A percentile compares a stretch with the other conserved stretches of the same genome.
These are phyloP conservation scores for Dryadula phaetusa DNA, from an alignment of 2,888 invertebrate species.

Conservation along the genomic window DNA sequence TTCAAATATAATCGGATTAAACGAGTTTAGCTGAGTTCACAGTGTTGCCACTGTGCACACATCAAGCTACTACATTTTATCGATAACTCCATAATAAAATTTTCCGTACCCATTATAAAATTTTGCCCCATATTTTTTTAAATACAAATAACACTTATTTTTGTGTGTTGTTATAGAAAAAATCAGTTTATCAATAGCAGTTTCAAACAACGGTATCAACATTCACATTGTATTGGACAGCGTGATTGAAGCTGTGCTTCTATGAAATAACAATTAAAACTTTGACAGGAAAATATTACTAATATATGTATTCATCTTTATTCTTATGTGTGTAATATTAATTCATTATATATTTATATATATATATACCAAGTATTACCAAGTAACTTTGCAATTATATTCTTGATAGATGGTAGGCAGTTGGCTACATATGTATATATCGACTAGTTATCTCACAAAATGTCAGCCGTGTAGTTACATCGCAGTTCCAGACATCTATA, in stretches of 20 bases:
- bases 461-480: conserved; percentile 11
- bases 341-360: too few species aligned
- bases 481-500: conserved; percentile 34
- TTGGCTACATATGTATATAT: too few species aligned
- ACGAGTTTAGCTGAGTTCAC: conserved; percentile 28
- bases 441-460: conserved; percentile 1
- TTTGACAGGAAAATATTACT: too few species aligned
- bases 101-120: neutral
- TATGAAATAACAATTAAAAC: too few species aligned
- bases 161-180: neutral
- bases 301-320: too few species aligned
- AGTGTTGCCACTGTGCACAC: too few species aligned
- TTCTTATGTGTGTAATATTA: too few species aligned
- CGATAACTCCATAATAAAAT: conserved; percentile 25
- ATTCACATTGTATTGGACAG: neutral
- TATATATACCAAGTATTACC: too few species aligned
- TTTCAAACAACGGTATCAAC: neutral
- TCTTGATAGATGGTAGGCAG: too few species aligned
- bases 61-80: conserved; percentile 14
- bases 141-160: neutral
- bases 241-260: too few species aligned
- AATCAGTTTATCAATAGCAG: neutral
- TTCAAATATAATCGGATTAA: conserved; percentile 34
- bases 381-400: too few species aligned
- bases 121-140: conserved; percentile 2